Evolutionary conservation across 1,140 invertebrate genomes (phyloP).

Genomic region (Daktulosphaira vitifoliae): DNA sequence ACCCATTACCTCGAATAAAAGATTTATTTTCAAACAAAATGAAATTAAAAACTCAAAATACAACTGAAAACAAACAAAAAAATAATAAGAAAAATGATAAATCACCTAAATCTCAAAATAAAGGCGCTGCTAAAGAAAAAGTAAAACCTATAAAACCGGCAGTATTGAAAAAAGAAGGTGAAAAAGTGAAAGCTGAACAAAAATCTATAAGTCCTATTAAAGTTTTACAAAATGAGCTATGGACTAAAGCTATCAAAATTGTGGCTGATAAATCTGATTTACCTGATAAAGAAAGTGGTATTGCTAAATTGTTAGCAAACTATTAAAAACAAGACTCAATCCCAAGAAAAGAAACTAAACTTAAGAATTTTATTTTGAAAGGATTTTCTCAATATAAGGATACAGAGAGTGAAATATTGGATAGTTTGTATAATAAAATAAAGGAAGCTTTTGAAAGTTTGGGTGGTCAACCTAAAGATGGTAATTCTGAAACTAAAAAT

Average conservation of each 20-base stretch:
- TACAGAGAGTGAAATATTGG: constrained; percentile 4
- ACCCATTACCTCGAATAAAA: constrained; percentile 34
- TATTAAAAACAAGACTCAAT: constrained; percentile 9
- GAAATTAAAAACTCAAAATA: no score
- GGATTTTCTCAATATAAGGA: constrained; percentile 24
- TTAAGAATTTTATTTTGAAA: constrained; percentile 11
- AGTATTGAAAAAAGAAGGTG: constrained; percentile 8
- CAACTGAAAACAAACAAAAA: no score
- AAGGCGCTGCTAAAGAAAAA: constrained; percentile 5
- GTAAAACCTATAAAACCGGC: constrained; percentile 6
- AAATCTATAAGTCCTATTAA: background rate
- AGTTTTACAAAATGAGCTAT: background rate
- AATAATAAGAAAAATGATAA: no score
- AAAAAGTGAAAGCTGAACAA: background rate
- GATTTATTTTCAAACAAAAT: constrained; percentile 35
- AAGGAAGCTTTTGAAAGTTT: background rate
- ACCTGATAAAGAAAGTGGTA: background rate
- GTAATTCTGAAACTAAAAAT: background rate
- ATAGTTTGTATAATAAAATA: constrained; percentile 5
- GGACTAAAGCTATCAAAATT: constrained; percentile 7
- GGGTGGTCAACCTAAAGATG: background rate
- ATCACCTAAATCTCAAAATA: background rate
- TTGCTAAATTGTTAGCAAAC: constrained; percentile 12
- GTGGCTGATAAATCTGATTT: background rate
- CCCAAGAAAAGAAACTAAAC: background rate